A percentile compares a stretch with the other conserved stretches of the same genome.
Evolutionary conservation across 2,888 invertebrate genomes (phyloP).

Genomic region (Anodontia alba): DNA sequence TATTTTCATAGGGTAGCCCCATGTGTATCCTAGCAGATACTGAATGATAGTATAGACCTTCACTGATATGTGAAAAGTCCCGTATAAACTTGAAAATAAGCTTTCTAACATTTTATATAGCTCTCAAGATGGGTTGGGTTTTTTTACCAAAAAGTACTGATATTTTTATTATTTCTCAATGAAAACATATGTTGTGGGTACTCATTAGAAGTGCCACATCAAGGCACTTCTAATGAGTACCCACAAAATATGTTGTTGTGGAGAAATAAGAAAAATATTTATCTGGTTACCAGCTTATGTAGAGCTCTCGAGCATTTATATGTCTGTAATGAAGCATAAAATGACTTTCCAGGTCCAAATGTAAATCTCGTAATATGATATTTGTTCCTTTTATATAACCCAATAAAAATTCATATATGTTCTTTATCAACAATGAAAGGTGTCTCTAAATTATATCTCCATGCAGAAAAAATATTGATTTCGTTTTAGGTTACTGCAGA

Average conservation of each 20-base stretch:
- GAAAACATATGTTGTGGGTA: too few species aligned
- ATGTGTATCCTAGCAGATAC: neutral
- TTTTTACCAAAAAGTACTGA: too few species aligned
- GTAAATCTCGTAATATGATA: neutral
- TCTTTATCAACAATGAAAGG: neutral
- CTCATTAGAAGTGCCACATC: too few species aligned
- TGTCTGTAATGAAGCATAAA: neutral
- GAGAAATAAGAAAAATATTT: too few species aligned
- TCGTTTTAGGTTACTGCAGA: neutral
- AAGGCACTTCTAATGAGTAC: too few species aligned
- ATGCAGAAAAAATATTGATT: slow-evolving; percentile 15
- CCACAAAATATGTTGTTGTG: too few species aligned
- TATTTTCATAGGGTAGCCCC: neutral
- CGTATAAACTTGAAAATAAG: slow-evolving; percentile 15
- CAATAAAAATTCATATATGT: slow-evolving; percentile 3
- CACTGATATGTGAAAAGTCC: neutral
- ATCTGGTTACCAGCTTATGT: too few species aligned
- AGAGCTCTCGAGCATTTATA: too few species aligned
- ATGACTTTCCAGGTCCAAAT: neutral
- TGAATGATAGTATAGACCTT: neutral
- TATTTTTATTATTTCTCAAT: too few species aligned
- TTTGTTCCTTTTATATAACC: neutral
- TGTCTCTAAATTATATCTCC: neutral
- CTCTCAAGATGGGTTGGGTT: too few species aligned
- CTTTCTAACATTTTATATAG: neutral